phyloP scores from a whole-genome alignment of 2,113 vertebrate species.

The Aspidoscelis tigris region DNA sequence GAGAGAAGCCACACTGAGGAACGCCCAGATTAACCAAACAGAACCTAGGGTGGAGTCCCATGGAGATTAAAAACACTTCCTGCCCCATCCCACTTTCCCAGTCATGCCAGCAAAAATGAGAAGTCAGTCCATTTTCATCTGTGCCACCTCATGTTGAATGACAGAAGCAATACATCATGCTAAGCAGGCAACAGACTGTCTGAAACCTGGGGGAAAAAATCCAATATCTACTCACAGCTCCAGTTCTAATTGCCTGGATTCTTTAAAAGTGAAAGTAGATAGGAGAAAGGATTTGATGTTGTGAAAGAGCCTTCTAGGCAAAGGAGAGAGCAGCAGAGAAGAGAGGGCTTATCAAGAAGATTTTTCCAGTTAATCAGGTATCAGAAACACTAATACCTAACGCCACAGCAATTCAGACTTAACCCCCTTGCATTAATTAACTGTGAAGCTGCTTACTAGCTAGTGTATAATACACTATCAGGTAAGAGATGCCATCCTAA shows the following conservation, averaged over 20 bases:
- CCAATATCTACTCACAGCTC: background rate
- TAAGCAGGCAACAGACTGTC: background rate
- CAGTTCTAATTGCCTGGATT: background rate
- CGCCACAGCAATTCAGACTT: no score
- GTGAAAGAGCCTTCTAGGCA: background rate
- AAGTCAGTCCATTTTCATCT: background rate
- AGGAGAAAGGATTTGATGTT: background rate
- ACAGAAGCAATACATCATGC: background rate
- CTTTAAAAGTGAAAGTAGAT: background rate
- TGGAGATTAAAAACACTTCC: slow-evolving; percentile 29
- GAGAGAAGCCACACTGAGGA: background rate
- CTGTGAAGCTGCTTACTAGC: no score
- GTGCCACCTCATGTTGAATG: background rate
- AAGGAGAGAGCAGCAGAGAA: background rate
- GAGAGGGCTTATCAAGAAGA: background rate
- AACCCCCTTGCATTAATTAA: no score
- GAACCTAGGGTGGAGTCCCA: background rate
- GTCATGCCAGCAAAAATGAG: background rate
- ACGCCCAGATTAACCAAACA: background rate
- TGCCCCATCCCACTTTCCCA: slow-evolving; percentile 11
- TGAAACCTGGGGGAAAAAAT: background rate
- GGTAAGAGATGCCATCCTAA: no score
- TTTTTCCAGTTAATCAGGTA: background rate
- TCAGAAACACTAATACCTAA: no score
- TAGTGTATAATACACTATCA: no score